Conservation (phyloP, 2,797 vertebrate species). For the Pseudocheirus occidentalis region DNA sequence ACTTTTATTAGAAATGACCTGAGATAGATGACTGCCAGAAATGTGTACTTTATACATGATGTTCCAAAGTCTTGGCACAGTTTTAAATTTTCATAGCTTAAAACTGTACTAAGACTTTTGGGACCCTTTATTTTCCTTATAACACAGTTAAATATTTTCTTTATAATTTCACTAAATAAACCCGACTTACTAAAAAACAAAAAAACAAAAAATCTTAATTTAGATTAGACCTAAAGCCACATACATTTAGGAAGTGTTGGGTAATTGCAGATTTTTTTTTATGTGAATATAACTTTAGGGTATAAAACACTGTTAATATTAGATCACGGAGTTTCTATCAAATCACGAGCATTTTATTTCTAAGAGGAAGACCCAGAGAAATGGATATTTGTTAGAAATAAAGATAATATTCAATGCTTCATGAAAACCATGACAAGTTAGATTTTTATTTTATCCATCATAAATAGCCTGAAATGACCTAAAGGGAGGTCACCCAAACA, state of each 20-base stretch:
- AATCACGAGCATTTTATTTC: neutral
- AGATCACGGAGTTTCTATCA: neutral
- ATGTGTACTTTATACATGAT: neutral
- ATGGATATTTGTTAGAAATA: neutral
- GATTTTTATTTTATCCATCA: neutral
- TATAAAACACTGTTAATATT: neutral
- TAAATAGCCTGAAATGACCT: neutral
- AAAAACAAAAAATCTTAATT: conserved; percentile 57
- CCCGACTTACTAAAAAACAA: conserved; percentile 52
- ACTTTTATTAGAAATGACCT: conserved; percentile 55
- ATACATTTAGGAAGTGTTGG: neutral
- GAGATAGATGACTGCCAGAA: conserved; percentile 46
- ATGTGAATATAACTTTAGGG: neutral
- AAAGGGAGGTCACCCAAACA: neutral
- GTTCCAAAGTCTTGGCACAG: neutral
- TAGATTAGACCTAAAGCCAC: conserved; percentile 50
- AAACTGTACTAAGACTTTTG: neutral
- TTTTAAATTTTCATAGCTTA: neutral
- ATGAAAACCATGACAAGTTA: neutral
- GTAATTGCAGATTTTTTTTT: neutral
- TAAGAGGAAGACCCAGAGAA: neutral
- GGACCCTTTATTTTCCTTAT: conserved; percentile 60
- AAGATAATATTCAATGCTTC: neutral
- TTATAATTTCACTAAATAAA: conserved; percentile 63
- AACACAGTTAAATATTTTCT: conserved; percentile 60